Conservation (phyloP, 1,140 invertebrate species). For the Calephelis virginiensis region DNA sequence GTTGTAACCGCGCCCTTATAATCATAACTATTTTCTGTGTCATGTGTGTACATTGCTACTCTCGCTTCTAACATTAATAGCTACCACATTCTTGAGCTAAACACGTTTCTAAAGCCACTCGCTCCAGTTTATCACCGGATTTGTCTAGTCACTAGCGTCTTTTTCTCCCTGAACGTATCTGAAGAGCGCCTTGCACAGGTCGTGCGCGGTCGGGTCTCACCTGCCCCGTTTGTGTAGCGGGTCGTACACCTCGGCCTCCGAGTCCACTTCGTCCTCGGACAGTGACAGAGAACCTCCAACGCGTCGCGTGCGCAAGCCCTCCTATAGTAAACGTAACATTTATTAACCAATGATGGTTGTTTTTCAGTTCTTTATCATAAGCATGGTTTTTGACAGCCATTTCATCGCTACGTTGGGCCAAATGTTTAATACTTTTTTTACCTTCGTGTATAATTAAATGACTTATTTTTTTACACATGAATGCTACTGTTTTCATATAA, state of each 20-base stretch:
- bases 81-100: not conserved
- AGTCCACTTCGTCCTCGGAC: conserved; percentile 89
- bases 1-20: too few relatives aligned
- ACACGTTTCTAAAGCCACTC: too few relatives aligned
- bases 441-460: too few relatives aligned
- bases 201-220: conserved; percentile 64
- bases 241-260: conserved; percentile 76
- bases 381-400: not conserved
- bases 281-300: conserved; percentile 86
- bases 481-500: too few relatives aligned
- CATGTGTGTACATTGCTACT: too few relatives aligned
- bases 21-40: too few relatives aligned
- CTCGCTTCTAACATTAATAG: not conserved
- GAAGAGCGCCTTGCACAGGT: conserved; percentile 65
- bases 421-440: too few relatives aligned
- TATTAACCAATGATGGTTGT: not conserved
- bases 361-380: not conserved
- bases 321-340: conserved; percentile 54
- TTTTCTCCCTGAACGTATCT: conserved; percentile 41
- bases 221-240: conserved; percentile 61
- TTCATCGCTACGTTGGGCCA: too few relatives aligned
- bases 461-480: too few relatives aligned
- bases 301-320: conserved; percentile 80
- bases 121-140: not conserved
- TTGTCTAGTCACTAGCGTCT: conserved; percentile 12